Evolutionary conservation across 2,797 vertebrate genomes (phyloP).

Genomic region (Danionella dracula): DNA sequence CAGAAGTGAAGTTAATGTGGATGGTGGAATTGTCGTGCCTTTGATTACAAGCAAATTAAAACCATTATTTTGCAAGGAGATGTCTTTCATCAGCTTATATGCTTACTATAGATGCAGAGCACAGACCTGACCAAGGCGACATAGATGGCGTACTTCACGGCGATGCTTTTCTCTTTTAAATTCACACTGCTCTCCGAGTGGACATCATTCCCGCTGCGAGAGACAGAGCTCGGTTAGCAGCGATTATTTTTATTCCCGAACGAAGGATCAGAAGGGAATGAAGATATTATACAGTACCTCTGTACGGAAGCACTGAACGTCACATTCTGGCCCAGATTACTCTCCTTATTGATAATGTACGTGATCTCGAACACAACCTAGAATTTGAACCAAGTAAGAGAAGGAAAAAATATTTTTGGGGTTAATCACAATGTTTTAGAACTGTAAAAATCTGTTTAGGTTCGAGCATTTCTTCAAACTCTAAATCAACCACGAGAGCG

Average conservation of each 20-base stretch:
- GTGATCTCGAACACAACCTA: slow-evolving; percentile 9
- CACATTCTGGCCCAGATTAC: background rate
- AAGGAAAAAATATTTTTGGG: background rate
- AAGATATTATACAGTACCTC: background rate
- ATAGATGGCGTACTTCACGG: slow-evolving; percentile 73
- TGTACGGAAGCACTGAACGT: background rate
- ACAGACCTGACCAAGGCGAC: slow-evolving; percentile 59
- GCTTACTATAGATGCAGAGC: background rate
- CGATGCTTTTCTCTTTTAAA: slow-evolving; percentile 50
- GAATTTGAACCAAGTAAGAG: background rate
- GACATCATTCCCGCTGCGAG: slow-evolving; percentile 63
- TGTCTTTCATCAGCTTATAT: fast-evolving
- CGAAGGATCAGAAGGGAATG: too few relatives aligned
- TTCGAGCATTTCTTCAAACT: too few relatives aligned
- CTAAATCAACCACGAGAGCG: too few relatives aligned
- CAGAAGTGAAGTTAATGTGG: slow-evolving; percentile 71
- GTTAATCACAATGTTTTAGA: background rate
- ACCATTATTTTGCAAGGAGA: too few relatives aligned
- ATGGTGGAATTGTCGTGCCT: slow-evolving; percentile 66
- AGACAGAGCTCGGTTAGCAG: background rate
- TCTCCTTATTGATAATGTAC: slow-evolving; percentile 11
- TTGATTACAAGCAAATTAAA: slow-evolving; percentile 1
- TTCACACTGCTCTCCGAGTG: slow-evolving; percentile 41
- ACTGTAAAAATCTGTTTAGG: too few relatives aligned
- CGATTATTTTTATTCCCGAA: too few relatives aligned